Evolutionary conservation across 2,113 vertebrate species (phyloP).

Genomic region (Syrrhaptes paradoxus): DNA sequence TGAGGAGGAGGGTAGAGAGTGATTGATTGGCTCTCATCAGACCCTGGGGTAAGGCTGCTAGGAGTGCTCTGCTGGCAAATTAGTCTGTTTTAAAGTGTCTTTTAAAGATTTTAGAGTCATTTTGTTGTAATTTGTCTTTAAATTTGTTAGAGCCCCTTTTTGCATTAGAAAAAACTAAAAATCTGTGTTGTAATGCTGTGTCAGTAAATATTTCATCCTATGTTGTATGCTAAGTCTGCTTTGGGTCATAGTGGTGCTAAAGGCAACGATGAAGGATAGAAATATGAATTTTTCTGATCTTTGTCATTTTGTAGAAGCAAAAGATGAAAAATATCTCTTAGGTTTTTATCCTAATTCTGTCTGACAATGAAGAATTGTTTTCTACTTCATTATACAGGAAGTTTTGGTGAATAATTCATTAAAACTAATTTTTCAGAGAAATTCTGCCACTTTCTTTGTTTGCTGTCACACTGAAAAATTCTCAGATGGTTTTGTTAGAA

Average conservation of each 20-base stretch:
- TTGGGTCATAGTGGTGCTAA: background rate
- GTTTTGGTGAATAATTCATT: background rate
- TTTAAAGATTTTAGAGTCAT: accelerated
- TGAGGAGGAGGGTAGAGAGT: background rate
- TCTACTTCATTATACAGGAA: background rate
- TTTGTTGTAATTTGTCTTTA: background rate
- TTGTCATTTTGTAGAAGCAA: background rate
- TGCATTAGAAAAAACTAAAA: background rate
- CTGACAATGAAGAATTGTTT: background rate
- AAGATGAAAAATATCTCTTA: background rate
- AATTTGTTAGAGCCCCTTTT: accelerated
- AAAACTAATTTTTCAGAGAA: background rate
- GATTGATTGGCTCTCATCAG: background rate
- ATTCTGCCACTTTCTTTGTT: background rate
- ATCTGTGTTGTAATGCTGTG: background rate
- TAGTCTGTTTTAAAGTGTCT: background rate
- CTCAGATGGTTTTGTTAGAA: background rate
- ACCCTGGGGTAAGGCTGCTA: background rate
- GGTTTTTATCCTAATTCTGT: background rate
- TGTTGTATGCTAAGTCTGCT: background rate
- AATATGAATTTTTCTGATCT: background rate
- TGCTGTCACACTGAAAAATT: background rate
- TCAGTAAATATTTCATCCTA: background rate
- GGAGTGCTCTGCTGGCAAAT: background rate
- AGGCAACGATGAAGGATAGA: background rate